Conservation (phyloP, 2,888 invertebrate species). For the Psococerastis gibbosa region DNA sequence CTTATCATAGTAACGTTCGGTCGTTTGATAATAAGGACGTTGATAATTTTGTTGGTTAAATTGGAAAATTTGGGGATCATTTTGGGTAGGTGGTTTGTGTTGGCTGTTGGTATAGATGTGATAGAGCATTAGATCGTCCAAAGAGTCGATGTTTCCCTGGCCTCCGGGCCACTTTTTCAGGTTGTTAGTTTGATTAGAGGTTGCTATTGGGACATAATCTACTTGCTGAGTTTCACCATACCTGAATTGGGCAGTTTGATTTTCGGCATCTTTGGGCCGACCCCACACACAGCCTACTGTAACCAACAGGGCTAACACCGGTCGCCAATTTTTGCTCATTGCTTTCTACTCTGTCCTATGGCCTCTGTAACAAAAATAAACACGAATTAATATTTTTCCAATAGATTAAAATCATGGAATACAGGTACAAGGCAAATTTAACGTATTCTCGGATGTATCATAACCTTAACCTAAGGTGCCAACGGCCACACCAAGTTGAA, state of each 20-base stretch:
- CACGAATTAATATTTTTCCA: too few relatives aligned
- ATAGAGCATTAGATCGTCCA: slow-evolving; percentile 6
- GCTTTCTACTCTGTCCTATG: not conserved
- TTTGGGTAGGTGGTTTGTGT: not conserved
- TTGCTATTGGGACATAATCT: not conserved
- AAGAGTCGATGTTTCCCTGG: not conserved
- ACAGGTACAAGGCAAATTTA: too few relatives aligned
- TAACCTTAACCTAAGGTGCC: too few relatives aligned
- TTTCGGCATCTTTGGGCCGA: not conserved
- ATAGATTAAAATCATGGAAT: too few relatives aligned
- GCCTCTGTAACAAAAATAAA: not conserved
- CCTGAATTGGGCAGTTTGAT: not conserved
- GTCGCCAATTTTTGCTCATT: not conserved
- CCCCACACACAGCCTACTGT: not conserved
- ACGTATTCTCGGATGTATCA: too few relatives aligned
- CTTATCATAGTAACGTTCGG: not conserved
- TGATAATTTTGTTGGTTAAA: not conserved
- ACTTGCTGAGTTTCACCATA: not conserved
- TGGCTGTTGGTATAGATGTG: slow-evolving; percentile 6
- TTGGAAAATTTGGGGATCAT: too few relatives aligned
- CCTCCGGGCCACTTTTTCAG: slow-evolving; percentile 8
- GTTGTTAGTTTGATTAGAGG: not conserved
- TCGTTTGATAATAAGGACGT: not conserved
- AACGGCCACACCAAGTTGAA: too few relatives aligned
- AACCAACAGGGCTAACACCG: not conserved